A percentile compares a stretch with the other conserved stretches of the same genome.
These are phyloP conservation scores for Pocillopora meandrina DNA, from an alignment of 92 coral and sea anemone species.

Conservation along the genomic window DNA sequence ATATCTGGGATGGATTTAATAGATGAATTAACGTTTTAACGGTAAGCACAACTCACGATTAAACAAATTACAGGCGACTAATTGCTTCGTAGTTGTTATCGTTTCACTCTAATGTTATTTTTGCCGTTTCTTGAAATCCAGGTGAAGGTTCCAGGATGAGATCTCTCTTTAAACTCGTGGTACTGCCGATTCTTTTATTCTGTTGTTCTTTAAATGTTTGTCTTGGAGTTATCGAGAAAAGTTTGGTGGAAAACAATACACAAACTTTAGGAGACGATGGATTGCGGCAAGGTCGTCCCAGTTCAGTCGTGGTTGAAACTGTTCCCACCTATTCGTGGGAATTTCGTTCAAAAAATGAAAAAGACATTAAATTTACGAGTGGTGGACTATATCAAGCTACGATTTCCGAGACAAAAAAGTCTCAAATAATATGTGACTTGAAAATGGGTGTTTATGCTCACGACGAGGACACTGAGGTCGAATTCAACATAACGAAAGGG, in stretches of 20 bases:
- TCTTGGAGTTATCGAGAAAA: slow-evolving; percentile 8
- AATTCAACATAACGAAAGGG: slow-evolving; percentile 69
- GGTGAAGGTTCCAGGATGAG: slow-evolving; percentile 64
- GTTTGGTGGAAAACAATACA: slow-evolving; percentile 38
- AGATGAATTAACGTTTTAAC: slow-evolving; percentile 36
- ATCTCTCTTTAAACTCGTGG: slow-evolving; percentile 19
- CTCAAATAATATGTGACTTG: slow-evolving; percentile 76
- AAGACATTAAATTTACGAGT: slow-evolving; percentile 88
- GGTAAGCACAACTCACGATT: slow-evolving; percentile 52
- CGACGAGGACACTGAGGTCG: slow-evolving; percentile 53
- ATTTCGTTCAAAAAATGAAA: slow-evolving; percentile 74
- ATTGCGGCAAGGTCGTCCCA: slow-evolving; percentile 62
- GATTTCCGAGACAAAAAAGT: slow-evolving; percentile 72
- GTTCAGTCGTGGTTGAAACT: slow-evolving; percentile 64
- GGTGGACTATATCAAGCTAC: slow-evolving; percentile 87
- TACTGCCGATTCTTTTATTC: background rate
- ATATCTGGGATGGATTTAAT: slow-evolving; percentile 5
- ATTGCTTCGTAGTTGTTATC: slow-evolving; percentile 86
- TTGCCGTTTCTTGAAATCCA: slow-evolving; percentile 57
- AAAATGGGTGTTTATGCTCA: slow-evolving; percentile 92
- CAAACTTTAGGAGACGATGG: slow-evolving; percentile 42
- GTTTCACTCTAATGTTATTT: slow-evolving; percentile 63
- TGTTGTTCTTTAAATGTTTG: background rate
- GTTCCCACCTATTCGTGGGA: slow-evolving; percentile 80
- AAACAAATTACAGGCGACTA: slow-evolving; percentile 68